Evolutionary conservation across 2,113 vertebrate genomes (phyloP), one percentile per base, ranked within the genome.

Genomic region (Trochalopteron elliotii): DNA sequence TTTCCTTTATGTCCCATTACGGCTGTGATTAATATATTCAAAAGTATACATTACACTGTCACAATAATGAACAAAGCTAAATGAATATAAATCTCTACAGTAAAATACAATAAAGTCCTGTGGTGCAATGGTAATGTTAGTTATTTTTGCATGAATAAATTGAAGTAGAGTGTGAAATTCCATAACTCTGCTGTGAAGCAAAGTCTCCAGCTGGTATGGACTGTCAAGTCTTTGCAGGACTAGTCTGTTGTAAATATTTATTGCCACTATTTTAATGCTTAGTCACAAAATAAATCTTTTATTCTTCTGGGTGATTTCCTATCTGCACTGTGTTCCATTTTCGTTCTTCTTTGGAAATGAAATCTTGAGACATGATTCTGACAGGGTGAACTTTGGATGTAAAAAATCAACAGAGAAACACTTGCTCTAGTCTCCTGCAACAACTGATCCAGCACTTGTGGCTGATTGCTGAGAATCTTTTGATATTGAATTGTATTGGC

Each of bases 1-100:
- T 84, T 96, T 96, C 82, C 44, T 90, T 95, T 92, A 78, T 89
- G 79, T 94, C 68, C 77, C 16, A 74, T 95, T 92, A 94, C 83
- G 91, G 35, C 37, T 93, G 35, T 85, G 83, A 94, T 96, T 89
- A 95, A 93, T 94, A 86, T 47, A 89, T 87, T 75, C 88, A 95
- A 61, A 96, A 92, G 81, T 91, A 79, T 92, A 94, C 49, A 69
- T 95, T 89, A 78, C 63, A 59, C 9, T 94, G 81, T 60, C 74
- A 93, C 63, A 85, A 77, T 83, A 93, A 95, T 74, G 80, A 96
- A 87, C 60, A 70, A 70, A 89, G 21, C 77, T 77, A 85, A 83
- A 95, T 1, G 45, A 92, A 93, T 95, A 84, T 74, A 93, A 95
- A 92, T 92, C 88, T 84, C 74, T 80, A 25, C 65, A 87, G 64